phyloP scores from a whole-genome alignment of 2,113 vertebrate species.

The Mesoclemmys tuberculata region DNA sequence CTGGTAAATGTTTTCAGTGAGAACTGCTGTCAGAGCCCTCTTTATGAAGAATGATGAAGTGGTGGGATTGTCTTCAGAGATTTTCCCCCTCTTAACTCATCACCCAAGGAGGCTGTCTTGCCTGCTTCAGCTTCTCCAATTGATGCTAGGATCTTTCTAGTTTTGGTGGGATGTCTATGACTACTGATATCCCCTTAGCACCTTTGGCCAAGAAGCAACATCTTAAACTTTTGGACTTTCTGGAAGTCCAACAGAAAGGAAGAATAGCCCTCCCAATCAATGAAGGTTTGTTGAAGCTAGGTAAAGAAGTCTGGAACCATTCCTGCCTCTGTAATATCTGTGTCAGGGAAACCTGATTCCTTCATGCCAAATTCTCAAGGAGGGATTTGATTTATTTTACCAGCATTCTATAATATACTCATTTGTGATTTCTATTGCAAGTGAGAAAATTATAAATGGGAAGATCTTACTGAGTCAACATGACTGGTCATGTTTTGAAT shows the following conservation, averaged over 20 bases:
- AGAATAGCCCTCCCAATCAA: not conserved
- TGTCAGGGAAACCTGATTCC: not conserved
- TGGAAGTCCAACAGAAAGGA: not conserved
- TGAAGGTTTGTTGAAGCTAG: not conserved
- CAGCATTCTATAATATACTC: not conserved
- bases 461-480: not conserved
- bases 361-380: not conserved
- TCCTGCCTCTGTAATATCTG: not conserved
- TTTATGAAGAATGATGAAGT: not conserved
- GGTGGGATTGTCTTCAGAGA: not conserved
- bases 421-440: not conserved
- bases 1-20: not conserved
- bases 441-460: not conserved
- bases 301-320: not conserved
- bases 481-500: not conserved
- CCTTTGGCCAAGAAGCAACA: not conserved
- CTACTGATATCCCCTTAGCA: not conserved
- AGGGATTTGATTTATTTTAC: not conserved
- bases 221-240: not conserved
- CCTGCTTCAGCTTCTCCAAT: not conserved
- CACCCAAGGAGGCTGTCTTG: not conserved
- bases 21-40: not conserved
- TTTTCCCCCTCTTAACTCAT: not conserved
- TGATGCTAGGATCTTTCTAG: not conserved
- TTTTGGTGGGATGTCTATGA: not conserved